Evolutionary conservation across 2,113 vertebrate genomes (phyloP).

Genomic region (Trinectes maculatus): DNA sequence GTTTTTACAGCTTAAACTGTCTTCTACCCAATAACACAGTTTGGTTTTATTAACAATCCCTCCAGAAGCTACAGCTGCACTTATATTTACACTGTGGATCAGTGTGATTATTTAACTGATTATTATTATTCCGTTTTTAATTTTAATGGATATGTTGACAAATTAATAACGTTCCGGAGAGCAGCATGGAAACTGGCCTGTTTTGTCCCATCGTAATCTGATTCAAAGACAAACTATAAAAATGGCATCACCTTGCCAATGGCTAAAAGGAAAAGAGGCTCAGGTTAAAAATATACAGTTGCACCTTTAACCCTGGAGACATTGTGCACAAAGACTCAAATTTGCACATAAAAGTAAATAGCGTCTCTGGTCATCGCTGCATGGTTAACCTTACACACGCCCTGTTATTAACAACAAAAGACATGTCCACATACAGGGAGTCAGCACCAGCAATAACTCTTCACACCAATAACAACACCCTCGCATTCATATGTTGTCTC

Average conservation of each 20-base stretch:
- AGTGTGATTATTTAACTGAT: no score
- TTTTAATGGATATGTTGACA: no score
- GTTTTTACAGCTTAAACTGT: background rate
- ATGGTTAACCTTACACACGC: background rate
- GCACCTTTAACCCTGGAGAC: background rate
- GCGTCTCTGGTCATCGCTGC: background rate
- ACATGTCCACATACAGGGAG: background rate
- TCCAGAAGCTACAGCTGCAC: no score
- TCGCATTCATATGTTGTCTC: constrained; percentile 42
- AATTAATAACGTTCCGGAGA: no score
- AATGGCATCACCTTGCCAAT: background rate
- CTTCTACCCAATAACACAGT: constrained; percentile 1
- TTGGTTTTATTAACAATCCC: constrained; percentile 8
- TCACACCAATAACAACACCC: constrained; percentile 7
- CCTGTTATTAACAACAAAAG: constrained; percentile 8
- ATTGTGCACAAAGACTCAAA: background rate
- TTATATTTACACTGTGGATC: no score
- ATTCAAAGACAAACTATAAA: no score
- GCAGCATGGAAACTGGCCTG: no score
- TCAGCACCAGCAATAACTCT: constrained; percentile 30
- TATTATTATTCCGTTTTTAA: no score
- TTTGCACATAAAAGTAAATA: background rate
- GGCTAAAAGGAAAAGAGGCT: background rate
- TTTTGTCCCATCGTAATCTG: no score
- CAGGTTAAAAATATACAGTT: background rate